phyloP scores from a whole-genome alignment of 2,888 invertebrate genomes.

The Orthosia gothica region DNA sequence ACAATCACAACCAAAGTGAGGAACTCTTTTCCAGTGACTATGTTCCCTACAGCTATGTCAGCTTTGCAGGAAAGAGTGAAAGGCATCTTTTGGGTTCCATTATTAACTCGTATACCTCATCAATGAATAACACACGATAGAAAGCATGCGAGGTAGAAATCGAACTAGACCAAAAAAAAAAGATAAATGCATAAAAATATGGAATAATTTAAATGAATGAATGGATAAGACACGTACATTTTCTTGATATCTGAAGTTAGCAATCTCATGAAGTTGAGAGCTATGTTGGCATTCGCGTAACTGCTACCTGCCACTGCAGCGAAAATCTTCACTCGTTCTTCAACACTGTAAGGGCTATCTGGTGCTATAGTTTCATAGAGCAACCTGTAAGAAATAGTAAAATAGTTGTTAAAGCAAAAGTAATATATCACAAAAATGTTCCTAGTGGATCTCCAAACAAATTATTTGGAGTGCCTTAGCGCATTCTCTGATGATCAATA shows the following conservation, averaged over 20 bases:
- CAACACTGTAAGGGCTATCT: slow-evolving; percentile 75
- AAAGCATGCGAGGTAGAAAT: not conserved
- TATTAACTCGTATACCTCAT: not conserved
- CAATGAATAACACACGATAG: not conserved
- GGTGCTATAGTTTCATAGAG: slow-evolving; percentile 76
- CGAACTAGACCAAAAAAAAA: not conserved
- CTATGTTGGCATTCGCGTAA: slow-evolving; percentile 84
- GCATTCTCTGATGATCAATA: not conserved
- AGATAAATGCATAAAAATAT: not conserved
- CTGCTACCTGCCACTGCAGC: slow-evolving; percentile 85
- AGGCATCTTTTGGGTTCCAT: not conserved
- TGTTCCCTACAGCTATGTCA: too few species aligned
- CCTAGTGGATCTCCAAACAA: not conserved
- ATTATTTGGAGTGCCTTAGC: not conserved
- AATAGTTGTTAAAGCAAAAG: not conserved
- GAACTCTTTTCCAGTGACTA: too few species aligned
- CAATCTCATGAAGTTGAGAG: slow-evolving; percentile 87
- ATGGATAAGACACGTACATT: slow-evolving; percentile 72
- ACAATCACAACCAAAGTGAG: not conserved
- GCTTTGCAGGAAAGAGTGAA: not conserved
- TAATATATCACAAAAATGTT: not conserved
- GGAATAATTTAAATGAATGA: too few species aligned
- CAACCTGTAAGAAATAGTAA: slow-evolving; percentile 69
- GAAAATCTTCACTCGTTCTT: slow-evolving; percentile 88
- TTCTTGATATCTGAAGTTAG: slow-evolving; percentile 80